These are phyloP conservation scores for Blastobasis lacticolella DNA, from an alignment of 2,888 invertebrate genomes.

Conservation along the genomic window DNA sequence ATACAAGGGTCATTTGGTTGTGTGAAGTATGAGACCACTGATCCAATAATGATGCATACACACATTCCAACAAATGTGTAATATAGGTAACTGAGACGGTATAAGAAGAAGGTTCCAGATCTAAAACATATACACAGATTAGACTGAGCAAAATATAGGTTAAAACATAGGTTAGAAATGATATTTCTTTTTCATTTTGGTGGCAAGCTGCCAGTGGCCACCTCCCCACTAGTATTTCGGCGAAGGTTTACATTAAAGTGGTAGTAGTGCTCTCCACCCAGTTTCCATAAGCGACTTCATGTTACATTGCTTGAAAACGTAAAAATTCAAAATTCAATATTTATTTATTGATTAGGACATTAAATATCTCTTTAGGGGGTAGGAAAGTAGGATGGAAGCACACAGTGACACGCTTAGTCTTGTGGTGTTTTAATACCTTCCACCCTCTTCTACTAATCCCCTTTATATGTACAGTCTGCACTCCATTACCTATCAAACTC, in stretches of 20 bases:
- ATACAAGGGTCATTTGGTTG: constrained; percentile 74
- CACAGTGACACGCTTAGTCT: too few species aligned
- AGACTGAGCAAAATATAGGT: too few species aligned
- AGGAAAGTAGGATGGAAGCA: too few species aligned
- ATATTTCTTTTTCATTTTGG: neutral
- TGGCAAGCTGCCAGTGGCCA: too few species aligned
- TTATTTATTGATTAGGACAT: too few species aligned
- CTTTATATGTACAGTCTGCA: neutral
- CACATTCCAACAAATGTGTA: constrained; percentile 83
- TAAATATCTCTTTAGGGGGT: too few species aligned
- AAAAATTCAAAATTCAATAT: too few species aligned
- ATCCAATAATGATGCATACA: constrained; percentile 77
- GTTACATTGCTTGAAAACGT: too few species aligned
- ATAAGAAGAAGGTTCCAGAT: constrained; percentile 77
- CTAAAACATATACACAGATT: constrained; percentile 28
- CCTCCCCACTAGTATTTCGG: too few species aligned
- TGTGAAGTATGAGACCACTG: constrained; percentile 80
- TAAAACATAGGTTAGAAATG: neutral
- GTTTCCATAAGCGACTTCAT: too few species aligned
- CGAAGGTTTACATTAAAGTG: too few species aligned
- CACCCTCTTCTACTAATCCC: neutral
- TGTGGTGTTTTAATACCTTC: neutral
- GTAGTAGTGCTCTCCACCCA: too few species aligned
- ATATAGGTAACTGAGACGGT: constrained; percentile 84
- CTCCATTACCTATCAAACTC: constrained; percentile 46